phyloP scores from a whole-genome alignment of 2,888 invertebrate species.

The Ichneumon xanthorius region DNA sequence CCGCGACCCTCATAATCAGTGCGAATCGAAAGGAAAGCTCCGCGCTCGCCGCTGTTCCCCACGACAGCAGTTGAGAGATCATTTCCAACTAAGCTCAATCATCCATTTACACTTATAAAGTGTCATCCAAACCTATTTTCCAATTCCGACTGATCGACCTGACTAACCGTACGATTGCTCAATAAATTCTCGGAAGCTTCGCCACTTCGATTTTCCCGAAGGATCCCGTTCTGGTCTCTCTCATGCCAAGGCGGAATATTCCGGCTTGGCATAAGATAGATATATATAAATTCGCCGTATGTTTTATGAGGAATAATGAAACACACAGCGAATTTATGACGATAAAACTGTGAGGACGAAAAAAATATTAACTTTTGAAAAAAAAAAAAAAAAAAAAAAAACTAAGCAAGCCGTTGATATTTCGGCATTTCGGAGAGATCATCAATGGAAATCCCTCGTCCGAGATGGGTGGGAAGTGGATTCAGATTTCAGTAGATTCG shows the following conservation, averaged over 20 bases:
- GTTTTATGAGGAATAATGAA: too few species aligned
- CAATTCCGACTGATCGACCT: constrained; percentile 66
- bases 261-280: neutral
- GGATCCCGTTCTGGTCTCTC: neutral
- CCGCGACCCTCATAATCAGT: constrained; percentile 30
- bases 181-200: constrained; percentile 53
- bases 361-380: neutral
- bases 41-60: constrained; percentile 14
- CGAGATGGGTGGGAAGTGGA: neutral
- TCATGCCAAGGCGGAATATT: neutral
- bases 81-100: constrained; percentile 62
- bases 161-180: constrained; percentile 51
- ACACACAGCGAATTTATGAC: too few species aligned
- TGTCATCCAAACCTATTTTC: constrained; percentile 68
- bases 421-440: neutral
- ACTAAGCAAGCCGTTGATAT: neutral
- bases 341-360: too few species aligned
- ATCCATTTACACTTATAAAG: constrained; percentile 60
- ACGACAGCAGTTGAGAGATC: constrained; percentile 61
- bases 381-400: neutral
- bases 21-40: constrained; percentile 56
- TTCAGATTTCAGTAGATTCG: neutral
- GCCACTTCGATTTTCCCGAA: constrained; percentile 42
- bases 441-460: neutral
- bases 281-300: neutral